These are phyloP conservation scores for Alectura lathami DNA, from an alignment of 2,113 vertebrate species.

Conservation along the genomic window DNA sequence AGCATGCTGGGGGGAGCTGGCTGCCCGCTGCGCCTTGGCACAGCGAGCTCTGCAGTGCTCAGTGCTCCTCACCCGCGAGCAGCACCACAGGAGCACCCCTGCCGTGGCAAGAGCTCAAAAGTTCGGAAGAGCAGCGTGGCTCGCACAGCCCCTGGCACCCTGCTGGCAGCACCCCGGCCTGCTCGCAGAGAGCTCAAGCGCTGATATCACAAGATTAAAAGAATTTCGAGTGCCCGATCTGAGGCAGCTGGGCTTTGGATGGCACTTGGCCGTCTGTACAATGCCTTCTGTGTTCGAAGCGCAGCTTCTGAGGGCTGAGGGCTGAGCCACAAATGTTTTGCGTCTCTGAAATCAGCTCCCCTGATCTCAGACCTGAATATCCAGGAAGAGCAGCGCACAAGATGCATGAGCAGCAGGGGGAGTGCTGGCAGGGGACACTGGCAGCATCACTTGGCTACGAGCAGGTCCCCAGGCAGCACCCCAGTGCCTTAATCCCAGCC, in stretches of 20 bases:
- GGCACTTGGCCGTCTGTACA: neutral
- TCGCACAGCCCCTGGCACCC: neutral
- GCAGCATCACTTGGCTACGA: too few species aligned
- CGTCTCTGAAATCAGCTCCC: neutral
- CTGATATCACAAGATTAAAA: neutral
- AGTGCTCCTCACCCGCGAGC: neutral
- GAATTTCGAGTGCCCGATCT: neutral
- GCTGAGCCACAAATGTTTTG: neutral
- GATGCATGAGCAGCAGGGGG: neutral
- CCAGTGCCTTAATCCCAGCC: neutral
- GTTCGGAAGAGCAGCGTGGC: too few species aligned
- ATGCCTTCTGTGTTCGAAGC: neutral
- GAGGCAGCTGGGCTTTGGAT: neutral
- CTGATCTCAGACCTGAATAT: neutral
- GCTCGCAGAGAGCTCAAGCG: fast-evolving
- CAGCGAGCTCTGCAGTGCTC: neutral
- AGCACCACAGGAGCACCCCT: fast-evolving
- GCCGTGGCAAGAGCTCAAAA: neutral
- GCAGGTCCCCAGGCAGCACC: fast-evolving
- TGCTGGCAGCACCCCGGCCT: neutral
- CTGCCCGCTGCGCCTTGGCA: fast-evolving
- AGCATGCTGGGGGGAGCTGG: neutral
- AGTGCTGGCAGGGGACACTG: fast-evolving
- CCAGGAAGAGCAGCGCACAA: neutral
- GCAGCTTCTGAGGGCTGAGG: neutral